Evolutionary conservation across 2,113 vertebrate genomes (phyloP), one percentile per base, ranked within the genome.

Genomic region (Maylandia zebra): DNA sequence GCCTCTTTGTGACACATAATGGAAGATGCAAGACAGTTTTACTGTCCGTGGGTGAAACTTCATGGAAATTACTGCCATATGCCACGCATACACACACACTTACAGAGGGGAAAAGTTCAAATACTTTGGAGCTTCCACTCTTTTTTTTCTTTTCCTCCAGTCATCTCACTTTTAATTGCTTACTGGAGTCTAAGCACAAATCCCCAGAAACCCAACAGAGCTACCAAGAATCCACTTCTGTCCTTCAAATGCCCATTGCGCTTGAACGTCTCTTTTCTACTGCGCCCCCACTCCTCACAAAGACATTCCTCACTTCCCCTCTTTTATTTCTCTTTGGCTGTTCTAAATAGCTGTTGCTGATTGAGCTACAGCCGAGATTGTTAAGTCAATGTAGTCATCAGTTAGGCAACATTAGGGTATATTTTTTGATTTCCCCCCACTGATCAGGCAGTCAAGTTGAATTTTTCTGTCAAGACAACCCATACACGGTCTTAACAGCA

Each of bases 121-220:
- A 52, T 74, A 27, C 61, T 13, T 8, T n/a, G 10, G 85, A 36
- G 24, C 88, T 87, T 81, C 83, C 48, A 83, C 56, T 34, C 64
- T 71, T 34, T 41, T 38, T 38, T 48, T 48, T 81, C 16, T 59
- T 11, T 7, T 48, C 59, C 4, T 7, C 34, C 19, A 69, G 34
- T 41, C 30, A 12, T 61, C 13, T 17, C 69, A 24, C 52, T 83
- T 52, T 27, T 78, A 52, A 41, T 52, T 1, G 7, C 16, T 32
- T 32, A n/a, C 27, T 78, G 3, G 76, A 71, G 45, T 85, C 66
- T 50, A 87, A 91, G 87, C 82, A 57, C 22, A 82, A 84, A 90
- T 87, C 94, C 92, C 94, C 85, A 95, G 94, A 93, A 93, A 93
- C 94, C 32, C 10, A 91, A 89, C 80, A 30, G 83, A 10, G 66